Evolutionary conservation across 2,888 invertebrate species (phyloP).

Genomic region (Hirtodrosophila cameraria): DNA sequence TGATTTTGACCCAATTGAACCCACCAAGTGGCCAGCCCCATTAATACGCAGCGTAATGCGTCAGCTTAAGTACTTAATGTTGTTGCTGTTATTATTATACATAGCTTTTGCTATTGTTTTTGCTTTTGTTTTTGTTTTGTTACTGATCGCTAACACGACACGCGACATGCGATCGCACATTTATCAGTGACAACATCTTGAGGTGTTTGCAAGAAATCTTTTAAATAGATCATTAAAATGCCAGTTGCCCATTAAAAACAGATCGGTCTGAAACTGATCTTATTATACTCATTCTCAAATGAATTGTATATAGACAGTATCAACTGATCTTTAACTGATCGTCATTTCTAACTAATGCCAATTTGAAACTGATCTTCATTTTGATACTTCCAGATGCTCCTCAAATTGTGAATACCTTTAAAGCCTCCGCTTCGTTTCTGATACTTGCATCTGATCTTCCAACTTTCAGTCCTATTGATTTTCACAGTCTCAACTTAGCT

Average conservation of each 20-base stretch:
- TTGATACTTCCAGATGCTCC: no score
- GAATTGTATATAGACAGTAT: no score
- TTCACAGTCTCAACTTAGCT: no score
- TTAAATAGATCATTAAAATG: no score
- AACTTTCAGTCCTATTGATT: no score
- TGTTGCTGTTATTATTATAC: conserved; percentile 5
- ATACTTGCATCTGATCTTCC: no score
- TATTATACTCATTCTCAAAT: background rate
- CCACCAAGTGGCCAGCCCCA: conserved; percentile 44
- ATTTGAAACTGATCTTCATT: no score
- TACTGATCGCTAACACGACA: conserved; percentile 30
- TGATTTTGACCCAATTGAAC: conserved; percentile 80
- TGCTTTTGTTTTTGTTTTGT: conserved; percentile 23
- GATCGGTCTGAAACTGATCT: background rate
- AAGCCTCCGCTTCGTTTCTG: no score
- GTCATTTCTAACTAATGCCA: no score
- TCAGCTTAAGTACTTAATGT: conserved; percentile 36
- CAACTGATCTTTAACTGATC: background rate
- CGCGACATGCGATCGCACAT: conserved; percentile 39
- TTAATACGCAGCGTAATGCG: conserved; percentile 64
- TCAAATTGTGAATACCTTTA: no score
- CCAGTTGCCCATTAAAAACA: no score
- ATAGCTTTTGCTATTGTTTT: background rate
- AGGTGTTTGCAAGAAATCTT: background rate
- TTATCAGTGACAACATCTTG: conserved; percentile 16